Evolutionary conservation across 2,888 invertebrate species (phyloP), one percentile per base, ranked within the genome.

Genomic region (Cistogaster globosa): DNA sequence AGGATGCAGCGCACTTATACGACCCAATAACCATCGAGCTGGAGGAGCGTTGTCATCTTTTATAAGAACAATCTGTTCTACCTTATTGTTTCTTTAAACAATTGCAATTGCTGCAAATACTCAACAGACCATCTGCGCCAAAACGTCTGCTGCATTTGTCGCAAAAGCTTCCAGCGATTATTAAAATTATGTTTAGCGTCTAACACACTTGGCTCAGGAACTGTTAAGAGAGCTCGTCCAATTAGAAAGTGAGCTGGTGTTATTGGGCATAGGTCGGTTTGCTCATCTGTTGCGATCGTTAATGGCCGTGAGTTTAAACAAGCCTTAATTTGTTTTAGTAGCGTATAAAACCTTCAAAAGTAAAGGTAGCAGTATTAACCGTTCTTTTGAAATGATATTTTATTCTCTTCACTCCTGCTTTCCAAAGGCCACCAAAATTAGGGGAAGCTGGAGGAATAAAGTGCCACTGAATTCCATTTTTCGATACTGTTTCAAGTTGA

Each of bases 291-390:
- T 26, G 26, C 57, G 26, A 57, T 20, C 20, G 57, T 26, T 26
- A 57, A 16, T 16, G 57, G 57, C 26, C 57, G 57, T 14, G 57
- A 26, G 32, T 57, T 57, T 26, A 57, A 32, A 32, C 53, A 53
- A 20, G 53, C 20, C 53, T 53, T 8, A 9, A 53, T 16, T 26
- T 26, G n/a, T 26, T 26, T 26, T 26, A 26, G 4, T 26, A 26
- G 26, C 26, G 26, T 26, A 26, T 53, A 53, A 16, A 53, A 20
- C 12, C 53, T 53, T 53, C 53, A 11, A 53, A 53, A 7, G 53
- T 53, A 4, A 53, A 53, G 5, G 53, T 53, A 18, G 18, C 1
- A 53, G 6, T 53, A 8, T 53, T 53, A 20, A 53, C 9, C 1
- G 20, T 20, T 20, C 7, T 53, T 53, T 53, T 53, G n/a, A 8